Conservation (phyloP, 2,113 vertebrate species). For the Chiloscyllium plagiosum region DNA sequence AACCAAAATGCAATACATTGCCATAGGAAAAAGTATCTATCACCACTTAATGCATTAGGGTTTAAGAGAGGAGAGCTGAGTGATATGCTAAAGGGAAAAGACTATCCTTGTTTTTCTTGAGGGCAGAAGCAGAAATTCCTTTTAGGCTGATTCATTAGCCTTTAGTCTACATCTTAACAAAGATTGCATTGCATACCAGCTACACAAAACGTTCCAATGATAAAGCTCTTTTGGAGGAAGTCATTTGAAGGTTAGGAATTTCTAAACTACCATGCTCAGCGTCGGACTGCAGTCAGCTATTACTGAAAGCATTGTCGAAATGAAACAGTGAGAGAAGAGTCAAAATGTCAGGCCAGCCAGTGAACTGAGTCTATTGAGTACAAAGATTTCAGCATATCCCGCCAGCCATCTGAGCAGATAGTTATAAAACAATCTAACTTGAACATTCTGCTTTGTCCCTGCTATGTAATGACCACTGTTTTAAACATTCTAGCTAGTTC, state of each 20-base stretch:
- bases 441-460: not conserved
- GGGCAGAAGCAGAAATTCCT: constrained; percentile 31
- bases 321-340: not conserved
- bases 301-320: not conserved
- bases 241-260: constrained; percentile 36
- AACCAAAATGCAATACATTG: not conserved
- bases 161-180: constrained; percentile 32
- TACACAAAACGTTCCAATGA: constrained; percentile 23
- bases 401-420: not conserved
- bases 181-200: constrained; percentile 16
- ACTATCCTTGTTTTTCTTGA: constrained; percentile 35
- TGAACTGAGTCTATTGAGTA: not conserved
- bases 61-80: constrained; percentile 18
- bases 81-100: constrained; percentile 23
- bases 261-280: not conserved
- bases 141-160: constrained; percentile 29
- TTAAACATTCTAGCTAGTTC: not conserved
- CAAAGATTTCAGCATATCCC: not conserved
- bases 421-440: not conserved
- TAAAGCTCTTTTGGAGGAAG: constrained; percentile 34
- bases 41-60: constrained; percentile 30
- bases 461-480: not conserved
- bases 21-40: not conserved
- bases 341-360: not conserved
- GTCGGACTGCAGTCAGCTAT: not conserved